Base-by-base conservation (phyloP, 2,888 invertebrate genomes). In the Luffia ferchaultella region DNA sequence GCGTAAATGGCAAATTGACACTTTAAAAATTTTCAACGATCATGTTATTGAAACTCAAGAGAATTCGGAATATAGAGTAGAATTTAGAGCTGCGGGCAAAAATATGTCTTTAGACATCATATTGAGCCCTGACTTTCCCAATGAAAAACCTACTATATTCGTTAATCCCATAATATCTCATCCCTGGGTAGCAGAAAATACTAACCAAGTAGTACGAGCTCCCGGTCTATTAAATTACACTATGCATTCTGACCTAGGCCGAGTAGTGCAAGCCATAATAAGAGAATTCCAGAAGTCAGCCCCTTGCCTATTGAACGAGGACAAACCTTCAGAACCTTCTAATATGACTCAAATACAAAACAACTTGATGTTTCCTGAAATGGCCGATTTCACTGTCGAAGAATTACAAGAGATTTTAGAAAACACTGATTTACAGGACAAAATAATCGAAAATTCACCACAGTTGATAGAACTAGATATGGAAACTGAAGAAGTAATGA, bases 11-110 rank as follows among this genome's bases (percentile, higher is more conserved):
- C 93, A 93, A 80, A 93, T 93, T 57, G 91, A 92, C 65, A 93
- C 93, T 2, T 70, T 93, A 57, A 93, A 93, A 79, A 87, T 93
- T 60, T 93, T 93, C 66, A 93, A 93, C 68, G 93, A 91, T 60
- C 89, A 93, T 79, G 93, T 93, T 18, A 74, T 86, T 18, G 92
- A 92, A 79, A 73, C 93, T 1, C 80, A 79, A 45, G 90, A 90
- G 67, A 89, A 90, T 63, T 83, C 86, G 0, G 92, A 93, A 63
- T 93, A 93, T 63, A 86, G 88, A 59, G 86, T 93, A 1, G 86
- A 89, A 60, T 93, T 93, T 61, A 71, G 78, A 42, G 87, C 89
- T 42, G 89, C 88, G 18, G 86, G 86, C 16, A 87, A 86, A 60
- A 87, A 85, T 62, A 87, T 93, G 74, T 86, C 86, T 52, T 74